phyloP scores from a whole-genome alignment of 2,113 vertebrate genomes.

The zebrafish (Danio rerio) region DNA sequence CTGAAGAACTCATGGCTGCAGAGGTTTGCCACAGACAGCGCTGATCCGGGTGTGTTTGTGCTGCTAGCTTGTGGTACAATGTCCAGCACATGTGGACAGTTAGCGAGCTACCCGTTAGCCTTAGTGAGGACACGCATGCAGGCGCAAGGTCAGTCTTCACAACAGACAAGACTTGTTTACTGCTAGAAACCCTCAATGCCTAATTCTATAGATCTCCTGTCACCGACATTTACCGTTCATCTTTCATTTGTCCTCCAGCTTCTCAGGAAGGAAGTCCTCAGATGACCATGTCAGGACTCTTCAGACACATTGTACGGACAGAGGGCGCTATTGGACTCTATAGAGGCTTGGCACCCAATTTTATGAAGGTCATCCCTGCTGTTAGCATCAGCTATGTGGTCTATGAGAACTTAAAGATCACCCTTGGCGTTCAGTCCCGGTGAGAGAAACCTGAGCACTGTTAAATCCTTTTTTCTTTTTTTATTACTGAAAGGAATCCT shows the following conservation, averaged over 20 bases:
- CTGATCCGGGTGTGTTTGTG: slow-evolving; percentile 92
- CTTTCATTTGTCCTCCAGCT: slow-evolving; percentile 70
- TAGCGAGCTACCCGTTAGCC: slow-evolving; percentile 93
- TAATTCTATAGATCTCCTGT: too few relatives aligned
- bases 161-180: too few relatives aligned
- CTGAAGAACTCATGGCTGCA: slow-evolving; percentile 94
- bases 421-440: slow-evolving; percentile 88
- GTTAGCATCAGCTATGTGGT: slow-evolving; percentile 99
- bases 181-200: not conserved
- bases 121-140: slow-evolving; percentile 97
- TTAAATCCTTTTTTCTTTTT: slow-evolving; percentile 7
- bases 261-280: slow-evolving; percentile 84
- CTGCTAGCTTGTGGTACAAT: slow-evolving; percentile 93
- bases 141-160: slow-evolving; percentile 85
- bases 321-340: slow-evolving; percentile 92
- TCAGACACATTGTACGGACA: slow-evolving; percentile 89
- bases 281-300: slow-evolving; percentile 90
- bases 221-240: too few relatives aligned
- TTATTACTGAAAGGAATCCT: not conserved
- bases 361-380: slow-evolving; percentile 98
- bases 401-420: slow-evolving; percentile 92
- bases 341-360: slow-evolving; percentile 94
- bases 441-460: slow-evolving; percentile 71
- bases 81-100: slow-evolving; percentile 94
- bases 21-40: slow-evolving; percentile 86